Conservation (phyloP, 2,888 invertebrate genomes). For the Philaethria dido region DNA sequence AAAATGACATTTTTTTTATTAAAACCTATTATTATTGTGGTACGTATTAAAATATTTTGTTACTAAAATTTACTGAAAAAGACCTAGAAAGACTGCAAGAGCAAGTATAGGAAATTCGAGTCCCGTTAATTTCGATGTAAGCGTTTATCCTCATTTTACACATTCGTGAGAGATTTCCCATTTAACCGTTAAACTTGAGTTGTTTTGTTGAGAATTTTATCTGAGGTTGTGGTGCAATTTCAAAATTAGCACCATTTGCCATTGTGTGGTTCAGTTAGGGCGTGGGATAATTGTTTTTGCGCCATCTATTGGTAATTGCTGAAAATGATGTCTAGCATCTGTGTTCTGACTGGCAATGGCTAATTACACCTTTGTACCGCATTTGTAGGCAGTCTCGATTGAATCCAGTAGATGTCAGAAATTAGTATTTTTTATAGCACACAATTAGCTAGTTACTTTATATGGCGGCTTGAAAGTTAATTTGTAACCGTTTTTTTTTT, state of each 20-base stretch:
- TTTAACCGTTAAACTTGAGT: conserved; percentile 44
- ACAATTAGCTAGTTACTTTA: neutral
- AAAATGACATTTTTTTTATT: neutral
- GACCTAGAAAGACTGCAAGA: neutral
- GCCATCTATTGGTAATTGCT: conserved; percentile 42
- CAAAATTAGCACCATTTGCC: conserved; percentile 46
- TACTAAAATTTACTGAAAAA: neutral
- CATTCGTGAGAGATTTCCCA: conserved; percentile 51
- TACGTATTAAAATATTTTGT: neutral
- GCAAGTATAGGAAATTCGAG: conserved; percentile 15
- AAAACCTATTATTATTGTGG: neutral
- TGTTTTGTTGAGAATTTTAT: conserved; percentile 45
- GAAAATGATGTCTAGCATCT: conserved; percentile 14
- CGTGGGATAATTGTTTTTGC: conserved; percentile 42
- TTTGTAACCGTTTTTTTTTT: neutral
- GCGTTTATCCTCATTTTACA: conserved; percentile 28
- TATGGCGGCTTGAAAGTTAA: neutral
- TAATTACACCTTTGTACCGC: neutral
- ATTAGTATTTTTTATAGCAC: neutral
- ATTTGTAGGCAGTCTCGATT: conserved; percentile 3
- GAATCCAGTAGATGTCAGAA: conserved; percentile 24
- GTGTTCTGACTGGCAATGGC: conserved; percentile 9
- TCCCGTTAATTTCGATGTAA: conserved; percentile 44
- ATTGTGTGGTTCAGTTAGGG: conserved; percentile 32
- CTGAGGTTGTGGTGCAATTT: conserved; percentile 47